phyloP scores from a whole-genome alignment of 2,888 invertebrate species.

The Augochlorella aurata region DNA sequence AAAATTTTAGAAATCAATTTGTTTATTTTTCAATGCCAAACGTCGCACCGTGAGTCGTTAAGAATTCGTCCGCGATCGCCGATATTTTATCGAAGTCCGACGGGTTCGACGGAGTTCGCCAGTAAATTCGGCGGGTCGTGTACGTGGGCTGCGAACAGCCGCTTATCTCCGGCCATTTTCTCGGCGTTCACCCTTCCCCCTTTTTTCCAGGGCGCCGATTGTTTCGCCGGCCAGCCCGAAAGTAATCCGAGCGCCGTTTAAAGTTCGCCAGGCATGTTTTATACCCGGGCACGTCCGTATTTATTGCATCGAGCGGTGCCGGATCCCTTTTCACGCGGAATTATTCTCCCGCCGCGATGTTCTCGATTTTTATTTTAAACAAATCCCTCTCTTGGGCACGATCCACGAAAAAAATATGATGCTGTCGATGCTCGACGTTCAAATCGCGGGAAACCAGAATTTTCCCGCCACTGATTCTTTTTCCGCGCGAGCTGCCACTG shows the following conservation, averaged over 20 bases:
- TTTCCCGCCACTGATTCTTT: not conserved
- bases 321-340: slow-evolving; percentile 1
- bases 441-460: not conserved
- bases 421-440: not conserved
- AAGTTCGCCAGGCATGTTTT: slow-evolving; percentile 22
- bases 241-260: slow-evolving; percentile 32
- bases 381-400: not conserved
- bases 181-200: not conserved
- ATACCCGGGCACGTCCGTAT: slow-evolving; percentile 11
- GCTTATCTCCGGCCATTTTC: slow-evolving; percentile 35
- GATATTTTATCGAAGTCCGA: slow-evolving; percentile 11
- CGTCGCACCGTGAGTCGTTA: not conserved
- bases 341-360: not conserved
- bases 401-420: not conserved
- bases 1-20: too few relatives aligned
- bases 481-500: not conserved
- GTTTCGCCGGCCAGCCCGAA: slow-evolving; percentile 16
- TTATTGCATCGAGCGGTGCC: slow-evolving; percentile 10
- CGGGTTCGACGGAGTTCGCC: slow-evolving; percentile 15
- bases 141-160: slow-evolving; percentile 23
- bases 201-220: slow-evolving; percentile 19
- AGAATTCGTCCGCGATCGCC: not conserved
- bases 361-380: not conserved
- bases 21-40: too few relatives aligned
- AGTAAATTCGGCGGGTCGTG: slow-evolving; percentile 25